phyloP scores from a whole-genome alignment of 2,888 invertebrate species.

The Dexiosoma caninum region DNA sequence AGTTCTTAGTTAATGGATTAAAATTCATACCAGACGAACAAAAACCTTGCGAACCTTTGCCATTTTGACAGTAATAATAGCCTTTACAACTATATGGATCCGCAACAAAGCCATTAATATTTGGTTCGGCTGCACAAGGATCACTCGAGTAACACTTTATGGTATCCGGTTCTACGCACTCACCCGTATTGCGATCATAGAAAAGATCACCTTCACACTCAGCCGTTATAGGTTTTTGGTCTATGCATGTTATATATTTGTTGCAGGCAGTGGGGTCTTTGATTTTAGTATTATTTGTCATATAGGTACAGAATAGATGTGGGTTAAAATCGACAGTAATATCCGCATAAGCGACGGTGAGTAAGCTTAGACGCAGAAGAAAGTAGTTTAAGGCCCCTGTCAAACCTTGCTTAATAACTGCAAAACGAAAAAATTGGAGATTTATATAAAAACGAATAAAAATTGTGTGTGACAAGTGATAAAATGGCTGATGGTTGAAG shows the following conservation, averaged over 20 bases:
- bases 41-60: constrained; percentile 66
- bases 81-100: constrained; percentile 73
- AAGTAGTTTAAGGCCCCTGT: background rate
- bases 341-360: background rate
- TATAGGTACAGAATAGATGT: constrained; percentile 65
- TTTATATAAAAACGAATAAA: too few species aligned
- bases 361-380: background rate
- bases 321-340: constrained; percentile 68
- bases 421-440: too few species aligned
- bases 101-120: constrained; percentile 67
- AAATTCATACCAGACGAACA: constrained; percentile 69
- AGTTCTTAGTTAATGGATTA: constrained; percentile 68
- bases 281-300: constrained; percentile 70
- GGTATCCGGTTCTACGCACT: too few species aligned
- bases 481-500: too few species aligned
- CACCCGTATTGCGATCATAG: too few species aligned
- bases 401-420: background rate
- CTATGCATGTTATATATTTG: constrained; percentile 70
- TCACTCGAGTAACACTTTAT: constrained; percentile 70
- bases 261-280: constrained; percentile 73
- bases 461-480: too few species aligned
- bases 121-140: constrained; percentile 67
- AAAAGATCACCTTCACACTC: too few species aligned
- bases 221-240: constrained; percentile 67
- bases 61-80: too few species aligned